phyloP scores from a whole-genome alignment of 1,140 invertebrate genomes.

The Steinernema feltiae region DNA sequence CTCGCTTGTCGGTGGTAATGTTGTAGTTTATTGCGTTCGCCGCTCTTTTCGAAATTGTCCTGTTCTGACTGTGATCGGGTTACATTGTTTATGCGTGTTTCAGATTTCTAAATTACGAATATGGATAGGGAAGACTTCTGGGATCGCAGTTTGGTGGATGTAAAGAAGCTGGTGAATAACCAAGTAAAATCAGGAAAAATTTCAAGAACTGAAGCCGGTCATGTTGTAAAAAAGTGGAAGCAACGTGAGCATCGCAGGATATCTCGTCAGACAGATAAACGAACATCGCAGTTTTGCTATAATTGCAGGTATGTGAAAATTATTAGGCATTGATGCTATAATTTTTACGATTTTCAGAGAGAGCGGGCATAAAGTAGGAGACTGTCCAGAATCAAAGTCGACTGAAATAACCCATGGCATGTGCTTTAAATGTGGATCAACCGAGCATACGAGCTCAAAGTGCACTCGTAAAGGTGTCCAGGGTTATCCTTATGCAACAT shows the following conservation, averaged over 20 bases:
- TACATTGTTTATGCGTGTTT: no score
- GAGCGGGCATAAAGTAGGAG: constrained; percentile 69
- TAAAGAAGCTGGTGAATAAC: constrained; percentile 21
- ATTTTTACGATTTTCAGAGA: constrained; percentile 61
- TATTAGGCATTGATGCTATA: constrained; percentile 19
- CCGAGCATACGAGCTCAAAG: constrained; percentile 57
- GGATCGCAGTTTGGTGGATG: not conserved
- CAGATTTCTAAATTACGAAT: no score
- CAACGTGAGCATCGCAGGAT: constrained; percentile 26
- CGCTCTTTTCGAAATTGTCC: no score
- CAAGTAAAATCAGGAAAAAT: not conserved
- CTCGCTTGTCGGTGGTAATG: no score
- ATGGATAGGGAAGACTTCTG: not conserved
- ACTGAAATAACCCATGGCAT: constrained; percentile 57
- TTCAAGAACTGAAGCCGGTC: constrained; percentile 8
- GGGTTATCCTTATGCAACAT: constrained; percentile 71
- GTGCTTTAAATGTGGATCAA: constrained; percentile 62
- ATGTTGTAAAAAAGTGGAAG: constrained; percentile 35
- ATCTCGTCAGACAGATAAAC: constrained; percentile 22
- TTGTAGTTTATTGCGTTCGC: no score
- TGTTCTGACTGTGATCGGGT: no score
- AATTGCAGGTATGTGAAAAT: constrained; percentile 13
- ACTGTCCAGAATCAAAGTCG: constrained; percentile 68
- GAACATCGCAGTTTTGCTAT: not conserved
- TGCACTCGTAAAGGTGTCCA: constrained; percentile 57